These are phyloP conservation scores for Trachelus stipa DNA, from an alignment of 2,888 invertebrate species.

Conservation along the genomic window DNA sequence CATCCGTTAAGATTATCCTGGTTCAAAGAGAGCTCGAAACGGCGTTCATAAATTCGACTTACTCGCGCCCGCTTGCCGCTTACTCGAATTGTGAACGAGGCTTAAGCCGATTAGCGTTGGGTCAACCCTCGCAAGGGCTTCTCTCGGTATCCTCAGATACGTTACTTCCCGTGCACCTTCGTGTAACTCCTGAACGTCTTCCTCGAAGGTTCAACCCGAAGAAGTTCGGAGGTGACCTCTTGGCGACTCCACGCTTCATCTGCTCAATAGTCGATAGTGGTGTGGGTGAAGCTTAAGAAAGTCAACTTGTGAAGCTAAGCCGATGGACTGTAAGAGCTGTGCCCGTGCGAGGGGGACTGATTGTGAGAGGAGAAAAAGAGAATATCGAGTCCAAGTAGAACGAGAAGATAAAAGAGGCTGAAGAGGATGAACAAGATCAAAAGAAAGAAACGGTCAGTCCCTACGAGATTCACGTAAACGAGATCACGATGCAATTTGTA, in stretches of 20 bases:
- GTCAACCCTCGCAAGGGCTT: neutral
- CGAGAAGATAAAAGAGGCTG: constrained; percentile 31
- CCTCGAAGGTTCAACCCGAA: neutral
- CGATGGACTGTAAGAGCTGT: neutral
- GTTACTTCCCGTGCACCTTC: neutral
- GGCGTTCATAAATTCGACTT: constrained; percentile 59
- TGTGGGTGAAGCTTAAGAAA: neutral
- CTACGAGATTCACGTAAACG: constrained; percentile 19
- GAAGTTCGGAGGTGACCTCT: neutral
- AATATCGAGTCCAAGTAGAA: neutral
- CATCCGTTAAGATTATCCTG: constrained; percentile 17
- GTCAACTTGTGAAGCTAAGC: neutral
- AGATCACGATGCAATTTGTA: constrained; percentile 45
- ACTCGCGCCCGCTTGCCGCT: constrained; percentile 36
- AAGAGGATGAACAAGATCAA: constrained; percentile 46
- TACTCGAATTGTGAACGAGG: constrained; percentile 53
- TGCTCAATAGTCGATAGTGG: neutral
- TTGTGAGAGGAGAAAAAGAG: neutral
- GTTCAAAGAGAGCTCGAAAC: constrained; percentile 32
- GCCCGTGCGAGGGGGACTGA: neutral
- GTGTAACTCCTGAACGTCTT: neutral
- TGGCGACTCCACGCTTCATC: neutral
- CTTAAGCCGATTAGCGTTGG: constrained; percentile 59
- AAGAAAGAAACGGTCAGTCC: neutral
- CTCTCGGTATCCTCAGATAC: neutral